These are phyloP conservation scores for Sandelia bainsii DNA, from an alignment of 2,797 vertebrate species.

Conservation along the genomic window DNA sequence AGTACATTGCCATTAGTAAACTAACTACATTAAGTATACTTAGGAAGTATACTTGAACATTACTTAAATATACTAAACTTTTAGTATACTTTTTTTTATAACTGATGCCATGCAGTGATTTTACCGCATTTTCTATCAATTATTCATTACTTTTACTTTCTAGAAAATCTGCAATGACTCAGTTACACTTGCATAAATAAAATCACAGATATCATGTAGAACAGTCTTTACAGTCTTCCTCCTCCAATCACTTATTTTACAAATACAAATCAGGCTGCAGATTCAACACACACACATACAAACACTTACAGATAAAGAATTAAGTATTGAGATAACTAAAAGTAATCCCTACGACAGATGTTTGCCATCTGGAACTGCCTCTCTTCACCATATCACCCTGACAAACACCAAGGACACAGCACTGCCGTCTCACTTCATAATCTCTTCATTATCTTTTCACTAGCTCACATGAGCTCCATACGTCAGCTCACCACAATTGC, in stretches of 20 bases:
- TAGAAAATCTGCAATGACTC: background rate
- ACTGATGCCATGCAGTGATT: background rate
- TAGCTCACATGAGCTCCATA: conserved; percentile 15
- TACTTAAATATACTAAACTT: no score
- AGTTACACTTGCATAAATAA: background rate
- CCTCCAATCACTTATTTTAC: background rate
- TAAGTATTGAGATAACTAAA: conserved; percentile 34
- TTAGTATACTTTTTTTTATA: no score
- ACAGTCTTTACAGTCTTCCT: conserved; percentile 4
- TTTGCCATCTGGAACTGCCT: conserved; percentile 55
- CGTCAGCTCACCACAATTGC: background rate
- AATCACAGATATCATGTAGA: conserved; percentile 8
- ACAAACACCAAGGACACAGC: conserved; percentile 24
- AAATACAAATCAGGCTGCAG: conserved; percentile 13
- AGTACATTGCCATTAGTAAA: no score
- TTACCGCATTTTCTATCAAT: conserved; percentile 3
- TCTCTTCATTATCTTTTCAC: conserved; percentile 39
- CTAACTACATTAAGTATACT: no score
- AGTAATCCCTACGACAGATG: conserved; percentile 60
- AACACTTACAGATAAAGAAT: conserved; percentile 31
- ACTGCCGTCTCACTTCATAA: conserved; percentile 31
- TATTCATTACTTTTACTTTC: conserved; percentile 21
- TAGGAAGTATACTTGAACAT: no score
- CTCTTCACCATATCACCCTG: conserved; percentile 32
- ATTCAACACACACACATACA: conserved; percentile 25